Evolutionary conservation across 2,888 invertebrate genomes (phyloP).

Genomic region (Nemoura dubitans): DNA sequence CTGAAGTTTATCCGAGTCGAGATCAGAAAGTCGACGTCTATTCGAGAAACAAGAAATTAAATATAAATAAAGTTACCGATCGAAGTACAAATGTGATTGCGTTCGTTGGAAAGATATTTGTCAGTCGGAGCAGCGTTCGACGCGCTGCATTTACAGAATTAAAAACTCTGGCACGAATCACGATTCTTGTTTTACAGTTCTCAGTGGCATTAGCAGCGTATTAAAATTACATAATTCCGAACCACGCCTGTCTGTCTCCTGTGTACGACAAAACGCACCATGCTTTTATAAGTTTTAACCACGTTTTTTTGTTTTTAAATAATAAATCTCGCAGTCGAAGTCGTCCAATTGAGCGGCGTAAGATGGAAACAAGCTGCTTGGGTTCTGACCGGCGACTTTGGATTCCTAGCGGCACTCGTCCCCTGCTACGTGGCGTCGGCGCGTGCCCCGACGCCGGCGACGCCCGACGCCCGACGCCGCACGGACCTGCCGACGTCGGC

Average conservation of each 20-base stretch:
- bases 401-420: background rate
- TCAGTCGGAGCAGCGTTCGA: background rate
- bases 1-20: background rate
- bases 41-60: background rate
- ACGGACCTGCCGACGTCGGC: conserved; percentile 3
- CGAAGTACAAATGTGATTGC: background rate
- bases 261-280: background rate
- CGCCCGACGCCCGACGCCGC: background rate
- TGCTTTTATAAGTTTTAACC: background rate
- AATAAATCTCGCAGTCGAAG: no score
- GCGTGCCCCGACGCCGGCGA: background rate
- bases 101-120: background rate
- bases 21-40: background rate
- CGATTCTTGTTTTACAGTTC: conserved; percentile 2
- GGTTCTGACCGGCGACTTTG: background rate
- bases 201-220: background rate
- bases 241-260: background rate
- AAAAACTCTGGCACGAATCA: background rate
- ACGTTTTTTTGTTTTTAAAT: background rate
- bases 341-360: no score
- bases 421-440: background rate
- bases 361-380: background rate
- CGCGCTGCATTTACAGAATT: background rate
- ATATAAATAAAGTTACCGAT: background rate
- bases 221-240: background rate